Percentiles rank a stretch among this genome's conserved stretches.
Conservation (phyloP, 2,797 vertebrate genomes). For the Anolis apletophallus region DNA sequence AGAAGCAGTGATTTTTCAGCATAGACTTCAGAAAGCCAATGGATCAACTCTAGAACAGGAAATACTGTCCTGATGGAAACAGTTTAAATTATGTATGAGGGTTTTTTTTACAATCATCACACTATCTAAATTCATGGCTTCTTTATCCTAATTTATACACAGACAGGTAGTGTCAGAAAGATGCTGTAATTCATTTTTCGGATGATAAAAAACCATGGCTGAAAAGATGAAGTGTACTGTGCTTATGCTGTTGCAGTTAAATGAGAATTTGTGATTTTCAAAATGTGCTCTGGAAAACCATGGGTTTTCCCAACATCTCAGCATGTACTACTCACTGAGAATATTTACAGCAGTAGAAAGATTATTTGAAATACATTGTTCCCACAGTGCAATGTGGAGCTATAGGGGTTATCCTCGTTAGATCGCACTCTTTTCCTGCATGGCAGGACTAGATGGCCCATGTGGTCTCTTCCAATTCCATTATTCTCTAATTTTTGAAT, state of each 20-base stretch:
- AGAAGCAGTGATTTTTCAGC: background rate
- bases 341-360: background rate
- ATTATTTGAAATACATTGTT: background rate
- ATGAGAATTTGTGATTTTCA: background rate
- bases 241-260: background rate
- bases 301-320: background rate
- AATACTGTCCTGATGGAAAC: background rate
- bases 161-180: background rate
- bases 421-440: no score
- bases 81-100: constrained; percentile 1
- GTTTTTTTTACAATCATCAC: background rate
- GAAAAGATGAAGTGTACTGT: background rate
- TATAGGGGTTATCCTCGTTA: background rate
- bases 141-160: constrained; percentile 2
- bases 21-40: background rate
- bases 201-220: background rate
- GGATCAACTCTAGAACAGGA: background rate
- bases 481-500: no score
- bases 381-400: no score
- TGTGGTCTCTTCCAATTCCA: no score
- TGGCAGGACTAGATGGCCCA: no score
- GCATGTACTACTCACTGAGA: background rate
- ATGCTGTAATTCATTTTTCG: background rate
- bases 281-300: background rate
- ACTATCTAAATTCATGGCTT: background rate